Evolutionary conservation across 2,113 vertebrate species (phyloP).

Genomic region (Salvelinus fontinalis): DNA sequence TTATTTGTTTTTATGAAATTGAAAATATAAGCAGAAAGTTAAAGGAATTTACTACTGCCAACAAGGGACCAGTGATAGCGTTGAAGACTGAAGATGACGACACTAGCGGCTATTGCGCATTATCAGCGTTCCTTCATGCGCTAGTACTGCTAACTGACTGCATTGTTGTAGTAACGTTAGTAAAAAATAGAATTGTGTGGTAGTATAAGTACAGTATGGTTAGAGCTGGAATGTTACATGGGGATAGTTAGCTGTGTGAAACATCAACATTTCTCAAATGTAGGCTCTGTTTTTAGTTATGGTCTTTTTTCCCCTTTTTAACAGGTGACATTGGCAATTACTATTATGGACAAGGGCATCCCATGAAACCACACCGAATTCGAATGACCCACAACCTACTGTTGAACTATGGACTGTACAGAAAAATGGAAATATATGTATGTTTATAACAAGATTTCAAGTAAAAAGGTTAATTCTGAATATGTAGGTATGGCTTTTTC

Average conservation of each 20-base stretch:
- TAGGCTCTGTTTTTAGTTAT: slow-evolving; percentile 54
- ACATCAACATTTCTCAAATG: slow-evolving; percentile 55
- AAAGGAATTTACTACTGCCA: too few relatives aligned
- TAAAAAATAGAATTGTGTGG: neutral
- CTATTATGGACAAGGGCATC: slow-evolving; percentile 95
- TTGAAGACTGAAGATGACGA: too few relatives aligned
- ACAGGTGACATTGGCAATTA: slow-evolving; percentile 96
- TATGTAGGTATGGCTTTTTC: neutral
- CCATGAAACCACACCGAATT: slow-evolving; percentile 97
- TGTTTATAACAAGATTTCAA: slow-evolving; percentile 50
- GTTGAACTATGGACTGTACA: slow-evolving; percentile 94
- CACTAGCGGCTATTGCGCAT: too few relatives aligned
- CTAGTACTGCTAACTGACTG: neutral
- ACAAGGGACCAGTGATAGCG: too few relatives aligned
- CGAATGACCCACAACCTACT: slow-evolving; percentile 97
- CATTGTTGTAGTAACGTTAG: too few relatives aligned
- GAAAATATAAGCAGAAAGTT: too few relatives aligned
- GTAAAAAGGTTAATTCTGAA: neutral
- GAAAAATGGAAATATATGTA: slow-evolving; percentile 98
- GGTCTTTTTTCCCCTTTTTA: slow-evolving; percentile 13
- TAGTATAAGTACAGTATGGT: slow-evolving; percentile 84
- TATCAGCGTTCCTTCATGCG: too few relatives aligned
- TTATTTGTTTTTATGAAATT: too few relatives aligned
- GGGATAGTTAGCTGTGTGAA: too few relatives aligned
- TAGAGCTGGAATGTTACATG: too few relatives aligned